phyloP scores from a whole-genome alignment of 2,113 vertebrate genomes.

The Rhinogobius similis region DNA sequence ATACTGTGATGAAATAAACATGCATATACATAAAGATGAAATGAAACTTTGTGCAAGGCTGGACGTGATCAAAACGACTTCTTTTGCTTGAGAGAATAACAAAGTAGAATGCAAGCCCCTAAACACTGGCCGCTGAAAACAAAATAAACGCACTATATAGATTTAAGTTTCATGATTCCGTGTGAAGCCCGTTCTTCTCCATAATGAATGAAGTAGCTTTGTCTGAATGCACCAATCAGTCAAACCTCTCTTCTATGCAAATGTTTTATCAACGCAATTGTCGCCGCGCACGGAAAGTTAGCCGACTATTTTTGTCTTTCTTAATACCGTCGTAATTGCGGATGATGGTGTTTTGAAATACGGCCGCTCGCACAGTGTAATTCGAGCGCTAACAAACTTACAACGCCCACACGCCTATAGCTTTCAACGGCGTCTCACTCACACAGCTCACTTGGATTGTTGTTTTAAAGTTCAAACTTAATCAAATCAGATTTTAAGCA shows the following conservation, averaged over 20 bases:
- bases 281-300: too few relatives aligned
- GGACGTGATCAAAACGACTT: background rate
- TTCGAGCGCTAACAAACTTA: background rate
- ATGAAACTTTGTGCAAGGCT: background rate
- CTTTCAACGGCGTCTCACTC: background rate
- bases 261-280: background rate
- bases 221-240: background rate
- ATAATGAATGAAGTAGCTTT: background rate
- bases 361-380: background rate
- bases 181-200: background rate
- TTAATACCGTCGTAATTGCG: background rate
- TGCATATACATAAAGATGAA: background rate
- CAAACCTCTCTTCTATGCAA: background rate
- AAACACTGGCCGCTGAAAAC: background rate
- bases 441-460: slow-evolving; percentile 34
- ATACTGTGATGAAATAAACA: background rate
- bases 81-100: background rate
- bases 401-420: background rate
- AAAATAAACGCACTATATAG: background rate
- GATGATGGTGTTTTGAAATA: slow-evolving; percentile 4
- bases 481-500: slow-evolving; percentile 66
- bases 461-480: slow-evolving; percentile 71
- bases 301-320: slow-evolving; percentile 5
- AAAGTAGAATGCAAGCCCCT: background rate
- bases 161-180: background rate